Evolutionary conservation across 2,113 vertebrate species (phyloP), one percentile per base, ranked within the genome.

Genomic region (Strigops habroptila): DNA sequence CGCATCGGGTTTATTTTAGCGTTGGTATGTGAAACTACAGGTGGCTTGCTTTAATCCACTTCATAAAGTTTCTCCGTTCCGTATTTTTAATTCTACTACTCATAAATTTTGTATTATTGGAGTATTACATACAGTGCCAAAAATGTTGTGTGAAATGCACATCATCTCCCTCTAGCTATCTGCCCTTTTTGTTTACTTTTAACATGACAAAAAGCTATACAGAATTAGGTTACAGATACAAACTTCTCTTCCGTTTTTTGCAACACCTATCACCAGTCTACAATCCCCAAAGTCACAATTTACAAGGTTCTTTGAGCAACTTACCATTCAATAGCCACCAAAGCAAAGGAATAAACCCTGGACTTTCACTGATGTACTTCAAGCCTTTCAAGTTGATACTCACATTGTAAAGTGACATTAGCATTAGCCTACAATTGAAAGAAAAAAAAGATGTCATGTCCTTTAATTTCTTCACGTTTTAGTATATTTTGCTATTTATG

Each of bases 381-480:
- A 99, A 96, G 69, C 99, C 99, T 88, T 98, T 99, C 39, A 98
- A 88, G 91, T 98, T 99, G 97, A 99, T 99, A 94, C 99, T 99
- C 91, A 99, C 97, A 4, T 99, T 99, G 91, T 99, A 99, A 84
- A 99, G 98, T 23, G 98, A 98, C 99, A 99, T 99, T 86, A 99
- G 97, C 98, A 99, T 99, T 94, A 99, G 90, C 96, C 99, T 99
- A 97, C 53, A 97, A 97, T 59, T n/a, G 33, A 92, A 91, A 80
- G 62, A 96, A 84, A 86, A 64, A 68, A 53, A 31, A 69, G 25
- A 46, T 27, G 12, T 48, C 8, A 91, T 9, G n/a, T 14, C 43
- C 64, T 78, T 63, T 30, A 33, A 71, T 51, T 85, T 63, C 46
- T 84, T 37, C 18, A 76, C 35, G 39, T 37, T 75, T 92, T 62